Evolutionary conservation across 2,888 invertebrate genomes (phyloP).

Genomic region (Agapostemon virescens): DNA sequence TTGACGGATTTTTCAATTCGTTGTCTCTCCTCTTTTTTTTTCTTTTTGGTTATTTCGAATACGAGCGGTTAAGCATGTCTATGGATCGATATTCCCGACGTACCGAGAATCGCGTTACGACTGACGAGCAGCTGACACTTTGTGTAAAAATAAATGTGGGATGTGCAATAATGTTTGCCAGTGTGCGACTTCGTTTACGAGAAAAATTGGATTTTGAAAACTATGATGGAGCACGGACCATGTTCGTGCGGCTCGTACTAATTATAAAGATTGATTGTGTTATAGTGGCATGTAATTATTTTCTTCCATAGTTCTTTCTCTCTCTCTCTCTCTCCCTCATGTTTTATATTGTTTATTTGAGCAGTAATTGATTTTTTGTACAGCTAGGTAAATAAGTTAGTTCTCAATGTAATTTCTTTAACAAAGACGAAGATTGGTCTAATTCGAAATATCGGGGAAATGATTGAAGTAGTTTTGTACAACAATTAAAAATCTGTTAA

Average conservation of each 20-base stretch:
- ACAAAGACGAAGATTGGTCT: background rate
- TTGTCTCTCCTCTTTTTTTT: too few species aligned
- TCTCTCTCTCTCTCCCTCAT: background rate
- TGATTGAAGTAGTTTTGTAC: background rate
- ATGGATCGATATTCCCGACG: background rate
- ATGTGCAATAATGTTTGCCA: background rate
- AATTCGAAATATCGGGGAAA: background rate
- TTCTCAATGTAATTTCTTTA: too few species aligned
- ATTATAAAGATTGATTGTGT: background rate
- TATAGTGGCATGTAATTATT: background rate
- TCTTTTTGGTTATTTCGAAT: constrained; percentile 2
- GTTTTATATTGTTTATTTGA: background rate
- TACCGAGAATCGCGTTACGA: background rate
- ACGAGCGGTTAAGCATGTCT: constrained; percentile 1
- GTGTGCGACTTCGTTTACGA: background rate
- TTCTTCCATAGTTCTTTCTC: background rate
- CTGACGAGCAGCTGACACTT: background rate
- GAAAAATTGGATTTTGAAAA: constrained; percentile 2
- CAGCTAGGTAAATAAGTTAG: background rate
- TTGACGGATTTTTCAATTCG: background rate
- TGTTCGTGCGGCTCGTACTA: background rate
- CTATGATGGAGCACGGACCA: background rate
- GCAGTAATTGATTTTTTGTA: background rate
- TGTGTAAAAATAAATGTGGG: background rate
- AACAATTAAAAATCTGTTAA: background rate